Conservation (phyloP, 2,888 invertebrate genomes). For the Diaperis boleti region DNA sequence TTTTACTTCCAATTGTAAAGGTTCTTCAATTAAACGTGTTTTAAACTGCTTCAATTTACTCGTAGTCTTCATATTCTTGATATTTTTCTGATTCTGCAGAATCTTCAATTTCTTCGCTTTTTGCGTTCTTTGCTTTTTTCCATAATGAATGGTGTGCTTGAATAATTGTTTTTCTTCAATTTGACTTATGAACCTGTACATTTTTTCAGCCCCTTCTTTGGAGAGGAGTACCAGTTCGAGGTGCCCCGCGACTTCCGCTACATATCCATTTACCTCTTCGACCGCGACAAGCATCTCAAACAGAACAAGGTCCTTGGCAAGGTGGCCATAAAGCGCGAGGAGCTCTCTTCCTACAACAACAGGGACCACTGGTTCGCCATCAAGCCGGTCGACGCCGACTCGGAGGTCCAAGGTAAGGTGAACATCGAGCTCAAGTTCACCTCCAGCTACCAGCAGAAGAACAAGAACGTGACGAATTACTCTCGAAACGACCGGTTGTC, state of each 20-base stretch:
- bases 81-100: no score
- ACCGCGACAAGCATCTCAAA: constrained; percentile 85
- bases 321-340: constrained; percentile 90
- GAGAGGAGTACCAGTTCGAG: constrained; percentile 94
- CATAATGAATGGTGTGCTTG: no score
- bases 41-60: no score
- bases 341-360: constrained; percentile 87
- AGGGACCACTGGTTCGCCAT: constrained; percentile 94
- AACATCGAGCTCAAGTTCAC: constrained; percentile 84
- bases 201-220: constrained; percentile 86
- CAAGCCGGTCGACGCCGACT: constrained; percentile 87
- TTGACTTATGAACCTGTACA: background rate
- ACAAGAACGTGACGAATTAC: constrained; percentile 64
- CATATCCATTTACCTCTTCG: constrained; percentile 89
- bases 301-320: constrained; percentile 87
- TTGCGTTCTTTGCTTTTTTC: no score
- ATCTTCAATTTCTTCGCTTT: no score
- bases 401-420: constrained; percentile 92
- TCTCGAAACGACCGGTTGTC: constrained; percentile 65
- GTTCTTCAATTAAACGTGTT: no score
- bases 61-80: no score
- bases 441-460: constrained; percentile 68
- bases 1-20: no score
- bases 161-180: no score
- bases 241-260: constrained; percentile 91